Evolutionary conservation across 1,140 invertebrate species (phyloP).

Genomic region (Hyphantria cunea): DNA sequence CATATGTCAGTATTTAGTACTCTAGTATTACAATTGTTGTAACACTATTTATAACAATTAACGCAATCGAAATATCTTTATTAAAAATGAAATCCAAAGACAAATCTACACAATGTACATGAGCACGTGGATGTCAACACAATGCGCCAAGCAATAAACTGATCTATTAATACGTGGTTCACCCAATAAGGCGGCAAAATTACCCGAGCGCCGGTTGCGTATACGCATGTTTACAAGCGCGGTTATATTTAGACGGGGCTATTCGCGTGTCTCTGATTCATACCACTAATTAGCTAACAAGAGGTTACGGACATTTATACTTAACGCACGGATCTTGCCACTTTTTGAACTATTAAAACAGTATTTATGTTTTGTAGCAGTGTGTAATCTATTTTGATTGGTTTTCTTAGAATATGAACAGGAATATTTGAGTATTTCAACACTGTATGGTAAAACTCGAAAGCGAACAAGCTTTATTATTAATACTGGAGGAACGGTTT

Average conservation of each 20-base stretch:
- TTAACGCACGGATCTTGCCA: not conserved
- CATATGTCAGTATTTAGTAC: too few relatives aligned
- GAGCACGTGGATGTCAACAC: not conserved
- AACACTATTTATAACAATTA: too few relatives aligned
- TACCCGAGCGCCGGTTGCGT: slow-evolving; percentile 15
- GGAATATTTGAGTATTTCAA: too few relatives aligned
- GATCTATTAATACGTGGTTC: slow-evolving; percentile 9
- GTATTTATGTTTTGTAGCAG: not conserved
- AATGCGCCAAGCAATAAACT: slow-evolving; percentile 5
- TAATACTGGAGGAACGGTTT: too few relatives aligned
- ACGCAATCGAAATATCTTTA: too few relatives aligned
- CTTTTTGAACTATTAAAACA: not conserved
- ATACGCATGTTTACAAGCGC: slow-evolving; percentile 33
- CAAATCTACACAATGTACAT: not conserved
- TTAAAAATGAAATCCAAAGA: not conserved
- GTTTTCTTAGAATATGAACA: too few relatives aligned
- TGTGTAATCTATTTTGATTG: too few relatives aligned
- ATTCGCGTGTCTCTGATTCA: slow-evolving; percentile 31
- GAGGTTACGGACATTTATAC: slow-evolving; percentile 4
- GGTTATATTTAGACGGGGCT: slow-evolving; percentile 28
- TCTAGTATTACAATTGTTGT: too few relatives aligned
- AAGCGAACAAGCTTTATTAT: too few relatives aligned
- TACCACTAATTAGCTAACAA: slow-evolving; percentile 28
- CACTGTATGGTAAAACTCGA: too few relatives aligned
- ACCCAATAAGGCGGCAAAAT: slow-evolving; percentile 28